These are phyloP conservation scores for Athene cunicularia DNA, from an alignment of 2,113 vertebrate genomes.

Conservation along the genomic window DNA sequence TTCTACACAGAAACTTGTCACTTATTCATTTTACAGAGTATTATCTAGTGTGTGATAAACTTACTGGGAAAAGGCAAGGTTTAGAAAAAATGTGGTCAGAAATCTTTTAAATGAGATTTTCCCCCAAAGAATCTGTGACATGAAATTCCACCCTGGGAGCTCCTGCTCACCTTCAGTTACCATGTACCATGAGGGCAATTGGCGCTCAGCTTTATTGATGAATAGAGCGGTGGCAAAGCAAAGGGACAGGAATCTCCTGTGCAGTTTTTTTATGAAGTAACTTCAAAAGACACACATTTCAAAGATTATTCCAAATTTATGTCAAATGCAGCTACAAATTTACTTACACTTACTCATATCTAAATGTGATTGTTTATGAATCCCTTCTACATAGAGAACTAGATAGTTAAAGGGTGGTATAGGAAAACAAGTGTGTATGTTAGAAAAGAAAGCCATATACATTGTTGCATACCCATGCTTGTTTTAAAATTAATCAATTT, in stretches of 20 bases:
- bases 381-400: neutral
- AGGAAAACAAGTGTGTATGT: neutral
- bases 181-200: neutral
- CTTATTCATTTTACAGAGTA: neutral
- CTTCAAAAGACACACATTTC: neutral
- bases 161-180: neutral
- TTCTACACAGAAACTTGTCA: neutral
- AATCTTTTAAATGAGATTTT: neutral
- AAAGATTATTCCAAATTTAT: neutral
- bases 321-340: neutral
- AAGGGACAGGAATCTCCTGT: neutral
- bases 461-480: neutral
- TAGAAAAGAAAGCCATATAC: neutral
- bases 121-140: neutral
- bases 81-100: neutral
- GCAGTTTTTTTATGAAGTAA: neutral
- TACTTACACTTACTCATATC: neutral
- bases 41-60: neutral
- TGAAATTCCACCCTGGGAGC: neutral
- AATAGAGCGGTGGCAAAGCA: neutral
- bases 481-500: conserved; percentile 18
- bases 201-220: accelerated
- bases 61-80: neutral
- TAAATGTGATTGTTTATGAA: neutral
- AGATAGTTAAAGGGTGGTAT: neutral